phyloP scores from a whole-genome alignment of 1,140 invertebrate genomes.

The Drosophila aff. region DNA sequence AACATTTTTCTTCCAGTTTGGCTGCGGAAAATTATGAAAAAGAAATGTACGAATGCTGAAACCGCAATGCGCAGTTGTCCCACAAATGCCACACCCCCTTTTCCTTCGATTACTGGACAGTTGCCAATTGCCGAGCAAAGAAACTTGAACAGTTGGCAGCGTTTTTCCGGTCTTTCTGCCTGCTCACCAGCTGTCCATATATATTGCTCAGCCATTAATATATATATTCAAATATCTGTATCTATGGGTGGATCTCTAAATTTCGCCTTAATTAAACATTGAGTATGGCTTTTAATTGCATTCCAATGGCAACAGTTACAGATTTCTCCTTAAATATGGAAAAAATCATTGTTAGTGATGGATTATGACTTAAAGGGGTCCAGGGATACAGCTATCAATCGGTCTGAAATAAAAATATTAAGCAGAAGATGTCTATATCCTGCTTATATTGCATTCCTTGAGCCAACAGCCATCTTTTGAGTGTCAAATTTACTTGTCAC shows the following conservation, averaged over 20 bases:
- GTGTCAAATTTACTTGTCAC: constrained; percentile 8
- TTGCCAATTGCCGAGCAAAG: constrained; percentile 29
- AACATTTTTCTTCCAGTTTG: constrained; percentile 1
- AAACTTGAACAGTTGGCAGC: constrained; percentile 48
- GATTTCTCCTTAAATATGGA: not conserved
- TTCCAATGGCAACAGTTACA: constrained; percentile 32
- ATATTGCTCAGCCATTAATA: constrained; percentile 6
- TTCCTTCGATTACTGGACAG: constrained; percentile 31
- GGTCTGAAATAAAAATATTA: too few species aligned
- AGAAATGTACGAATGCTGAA: constrained; percentile 66
- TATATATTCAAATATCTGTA: constrained; percentile 30
- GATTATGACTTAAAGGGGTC: not conserved
- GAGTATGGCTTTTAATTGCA: constrained; percentile 50
- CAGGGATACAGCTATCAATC: too few species aligned
- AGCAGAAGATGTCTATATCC: too few species aligned
- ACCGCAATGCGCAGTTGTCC: constrained; percentile 81
- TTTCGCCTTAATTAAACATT: constrained; percentile 60
- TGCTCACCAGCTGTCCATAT: constrained; percentile 12
- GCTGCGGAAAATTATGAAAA: constrained; percentile 40
- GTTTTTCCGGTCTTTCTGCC: constrained; percentile 72
- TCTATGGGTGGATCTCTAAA: constrained; percentile 31
- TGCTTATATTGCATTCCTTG: not conserved
- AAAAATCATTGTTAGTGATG: not conserved
- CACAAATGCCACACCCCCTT: constrained; percentile 24
- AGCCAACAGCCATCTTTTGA: not conserved